A percentile compares a stretch with the other conserved stretches of the same genome.
Evolutionary conservation across 1,140 invertebrate species (phyloP).

Genomic region (Wiebesia pumilae): DNA sequence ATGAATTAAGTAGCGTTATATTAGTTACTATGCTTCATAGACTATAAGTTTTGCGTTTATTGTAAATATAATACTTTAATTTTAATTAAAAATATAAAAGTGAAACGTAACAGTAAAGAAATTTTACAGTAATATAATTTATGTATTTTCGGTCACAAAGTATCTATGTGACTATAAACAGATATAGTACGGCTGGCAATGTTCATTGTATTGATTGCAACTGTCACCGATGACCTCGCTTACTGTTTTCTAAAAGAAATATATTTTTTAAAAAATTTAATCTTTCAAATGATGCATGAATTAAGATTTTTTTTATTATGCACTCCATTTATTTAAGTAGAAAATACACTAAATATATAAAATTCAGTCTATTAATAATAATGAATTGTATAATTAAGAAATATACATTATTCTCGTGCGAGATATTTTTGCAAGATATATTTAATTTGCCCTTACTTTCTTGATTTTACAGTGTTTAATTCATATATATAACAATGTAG

Average conservation of each 20-base stretch:
- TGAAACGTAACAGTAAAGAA: background rate
- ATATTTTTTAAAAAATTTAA: background rate
- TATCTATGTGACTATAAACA: background rate
- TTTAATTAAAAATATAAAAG: background rate
- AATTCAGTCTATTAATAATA: too few relatives aligned
- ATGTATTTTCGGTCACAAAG: background rate
- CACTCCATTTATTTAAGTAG: background rate
- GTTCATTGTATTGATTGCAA: constrained; percentile 20
- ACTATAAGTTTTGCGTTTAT: background rate
- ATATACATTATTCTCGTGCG: too few relatives aligned
- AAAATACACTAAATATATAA: too few relatives aligned
- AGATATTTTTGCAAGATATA: too few relatives aligned
- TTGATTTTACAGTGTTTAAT: too few relatives aligned
- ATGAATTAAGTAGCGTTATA: too few relatives aligned
- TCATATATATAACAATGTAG: too few relatives aligned
- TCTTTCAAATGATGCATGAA: background rate
- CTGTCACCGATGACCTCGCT: background rate
- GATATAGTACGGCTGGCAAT: background rate
- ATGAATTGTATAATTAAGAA: too few relatives aligned
- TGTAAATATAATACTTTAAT: background rate
- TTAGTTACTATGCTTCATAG: too few relatives aligned
- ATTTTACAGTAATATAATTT: background rate
- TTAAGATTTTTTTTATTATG: background rate
- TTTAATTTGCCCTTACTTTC: too few relatives aligned
- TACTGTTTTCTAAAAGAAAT: background rate